Conservation (phyloP, 2,888 invertebrate species). For the Heteropelma amictum region DNA sequence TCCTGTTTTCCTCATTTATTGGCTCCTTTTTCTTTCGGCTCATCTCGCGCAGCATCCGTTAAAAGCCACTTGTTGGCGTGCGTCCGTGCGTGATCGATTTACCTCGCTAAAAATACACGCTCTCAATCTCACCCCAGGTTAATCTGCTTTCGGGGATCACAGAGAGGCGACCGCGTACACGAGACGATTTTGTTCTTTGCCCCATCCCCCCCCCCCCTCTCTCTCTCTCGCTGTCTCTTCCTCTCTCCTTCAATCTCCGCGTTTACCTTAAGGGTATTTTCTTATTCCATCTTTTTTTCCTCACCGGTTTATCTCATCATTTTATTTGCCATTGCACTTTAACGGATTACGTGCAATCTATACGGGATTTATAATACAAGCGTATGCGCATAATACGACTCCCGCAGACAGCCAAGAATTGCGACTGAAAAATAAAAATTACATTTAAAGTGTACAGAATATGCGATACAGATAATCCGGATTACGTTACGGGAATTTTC, state of each 20-base stretch:
- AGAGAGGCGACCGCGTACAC: conserved; percentile 55
- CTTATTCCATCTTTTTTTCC: neutral
- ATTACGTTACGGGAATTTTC: too few species aligned
- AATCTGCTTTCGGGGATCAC: conserved; percentile 74
- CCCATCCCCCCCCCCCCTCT: conserved; percentile 10
- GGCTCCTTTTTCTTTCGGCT: conserved; percentile 14
- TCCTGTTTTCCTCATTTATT: neutral
- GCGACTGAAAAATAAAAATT: too few species aligned
- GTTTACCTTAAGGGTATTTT: neutral
- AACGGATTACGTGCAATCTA: neutral
- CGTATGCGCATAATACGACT: too few species aligned
- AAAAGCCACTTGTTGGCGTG: conserved; percentile 74
- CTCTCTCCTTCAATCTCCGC: neutral
- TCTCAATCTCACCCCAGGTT: conserved; percentile 59
- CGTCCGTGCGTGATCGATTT: conserved; percentile 74
- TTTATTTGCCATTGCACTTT: conserved; percentile 23
- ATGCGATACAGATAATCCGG: too few species aligned
- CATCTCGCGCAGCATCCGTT: conserved; percentile 62
- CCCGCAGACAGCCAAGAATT: too few species aligned
- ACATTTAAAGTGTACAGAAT: too few species aligned
- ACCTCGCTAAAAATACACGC: conserved; percentile 68
- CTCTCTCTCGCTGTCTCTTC: conserved; percentile 5
- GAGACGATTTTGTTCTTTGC: conserved; percentile 28
- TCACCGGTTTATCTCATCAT: conserved; percentile 4
- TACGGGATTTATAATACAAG: too few species aligned